These are phyloP conservation scores for Meleagris gallopavo DNA, from an alignment of 2,113 vertebrate species.

Conservation along the genomic window DNA sequence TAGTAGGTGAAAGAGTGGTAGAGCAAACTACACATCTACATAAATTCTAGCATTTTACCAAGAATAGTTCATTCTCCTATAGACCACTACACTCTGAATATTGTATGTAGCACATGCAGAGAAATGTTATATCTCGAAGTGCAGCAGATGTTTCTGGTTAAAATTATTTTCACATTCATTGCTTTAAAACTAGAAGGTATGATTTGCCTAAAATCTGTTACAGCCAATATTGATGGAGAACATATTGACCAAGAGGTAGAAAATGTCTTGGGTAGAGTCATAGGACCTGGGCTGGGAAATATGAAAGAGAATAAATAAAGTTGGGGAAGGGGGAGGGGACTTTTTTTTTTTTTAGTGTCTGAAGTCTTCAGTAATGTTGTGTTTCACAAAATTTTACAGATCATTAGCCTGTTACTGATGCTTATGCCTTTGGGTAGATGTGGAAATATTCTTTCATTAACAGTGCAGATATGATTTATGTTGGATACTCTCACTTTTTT, in stretches of 20 bases:
- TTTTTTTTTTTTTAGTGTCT: not conserved
- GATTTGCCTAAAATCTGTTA: not conserved
- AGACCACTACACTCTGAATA: not conserved
- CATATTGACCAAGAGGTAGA: not conserved
- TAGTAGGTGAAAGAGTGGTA: not conserved
- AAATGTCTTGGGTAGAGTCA: not conserved
- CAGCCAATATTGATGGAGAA: not conserved
- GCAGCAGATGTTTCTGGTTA: not conserved
- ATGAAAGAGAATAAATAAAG: not conserved
- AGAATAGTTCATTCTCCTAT: not conserved
- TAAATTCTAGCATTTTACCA: not conserved
- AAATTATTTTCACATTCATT: not conserved
- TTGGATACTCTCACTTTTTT: not conserved
- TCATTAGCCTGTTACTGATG: slow-evolving; percentile 30
- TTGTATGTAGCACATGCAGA: not conserved
- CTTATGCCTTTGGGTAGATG: not conserved
- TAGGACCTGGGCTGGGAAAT: fast-evolving
- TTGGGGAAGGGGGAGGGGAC: too few species aligned
- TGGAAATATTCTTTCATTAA: not conserved
- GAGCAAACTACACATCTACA: not conserved
- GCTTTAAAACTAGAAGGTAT: not conserved
- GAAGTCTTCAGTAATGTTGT: not conserved
- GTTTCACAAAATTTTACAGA: slow-evolving; percentile 15
- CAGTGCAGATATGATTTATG: not conserved
- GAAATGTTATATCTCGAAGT: not conserved